Base-by-base conservation (phyloP, 2,113 vertebrate species). In the Manacus vitellinus region DNA sequence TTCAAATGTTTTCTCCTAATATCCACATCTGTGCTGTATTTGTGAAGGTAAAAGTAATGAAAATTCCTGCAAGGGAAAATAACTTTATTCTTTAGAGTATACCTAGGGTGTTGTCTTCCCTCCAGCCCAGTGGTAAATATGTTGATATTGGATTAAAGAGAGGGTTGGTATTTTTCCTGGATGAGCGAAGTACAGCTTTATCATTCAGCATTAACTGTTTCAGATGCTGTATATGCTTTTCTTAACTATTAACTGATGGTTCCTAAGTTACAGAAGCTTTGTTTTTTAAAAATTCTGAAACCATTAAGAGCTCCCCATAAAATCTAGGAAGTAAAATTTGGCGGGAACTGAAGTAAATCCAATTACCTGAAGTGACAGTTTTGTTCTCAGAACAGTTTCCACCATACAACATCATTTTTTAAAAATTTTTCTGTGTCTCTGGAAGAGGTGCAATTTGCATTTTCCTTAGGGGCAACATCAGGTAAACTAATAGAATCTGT, bases 41-140 rank as follows among this genome's bases (percentile, higher is more conserved):
- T 91, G 80, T 51, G 76, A 89, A 86, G 58, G 65, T 39, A 92
- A 70, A 92, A 93, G 83, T 82, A 86, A 91, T 89, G 88, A 95
- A 93, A 92, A 94, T 72, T 95, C 85, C 83, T 87, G 76, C 80
- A 91, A 90, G 79, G 84, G 94, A 92, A 91, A 92, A 95, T 96
- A 93, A 91, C 92, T 95, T 95, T 95, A 96, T 95, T 92, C 95
- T 96, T 95, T 56, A 37, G 96, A 95, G 92, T 72, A 94, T 89
- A 96, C 80, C 85, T 84, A 92, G 88, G 95, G 91, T 97, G 95
- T 96, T 96, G 94, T 96, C 96, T 92, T 96, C 83, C 80, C 88
- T 91, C 68, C 73, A 88, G 72, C 44, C 41, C 54, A 67, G 77
- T 79, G 89, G 94, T 96, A 96, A 97, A 95, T 80, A 96, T 96